These are phyloP conservation scores for Peromyscus aztecus DNA, from an alignment of 2,797 vertebrate genomes.

Conservation along the genomic window DNA sequence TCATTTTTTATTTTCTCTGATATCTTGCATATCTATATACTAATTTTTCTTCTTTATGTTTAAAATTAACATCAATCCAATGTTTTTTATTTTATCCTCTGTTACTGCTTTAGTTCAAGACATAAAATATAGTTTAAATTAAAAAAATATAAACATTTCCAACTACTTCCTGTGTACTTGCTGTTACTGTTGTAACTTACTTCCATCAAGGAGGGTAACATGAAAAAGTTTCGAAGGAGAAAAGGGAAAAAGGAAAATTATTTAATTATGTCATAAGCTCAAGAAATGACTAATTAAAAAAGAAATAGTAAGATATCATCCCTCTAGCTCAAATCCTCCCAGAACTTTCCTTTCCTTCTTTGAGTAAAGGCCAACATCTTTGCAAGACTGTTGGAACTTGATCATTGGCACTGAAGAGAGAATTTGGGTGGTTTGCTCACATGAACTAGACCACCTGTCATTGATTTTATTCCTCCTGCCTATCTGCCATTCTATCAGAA, in stretches of 20 bases:
- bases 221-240: too few species aligned
- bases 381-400: background rate
- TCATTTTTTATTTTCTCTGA: background rate
- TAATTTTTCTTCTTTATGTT: background rate
- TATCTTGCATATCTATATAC: background rate
- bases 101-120: background rate
- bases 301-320: background rate
- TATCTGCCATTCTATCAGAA: background rate
- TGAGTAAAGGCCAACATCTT: background rate
- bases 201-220: background rate
- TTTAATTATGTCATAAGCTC: background rate
- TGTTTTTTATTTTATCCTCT: background rate
- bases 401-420: background rate
- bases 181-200: background rate
- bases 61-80: background rate
- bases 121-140: background rate
- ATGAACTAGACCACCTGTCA: accelerated
- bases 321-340: background rate
- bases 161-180: background rate
- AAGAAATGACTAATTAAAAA: background rate
- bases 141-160: background rate
- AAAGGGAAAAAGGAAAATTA: background rate
- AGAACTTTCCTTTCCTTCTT: background rate
- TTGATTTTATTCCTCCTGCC: background rate
- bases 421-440: background rate